Conservation (phyloP, 2,113 vertebrate genomes). For the Cariama cristata region DNA sequence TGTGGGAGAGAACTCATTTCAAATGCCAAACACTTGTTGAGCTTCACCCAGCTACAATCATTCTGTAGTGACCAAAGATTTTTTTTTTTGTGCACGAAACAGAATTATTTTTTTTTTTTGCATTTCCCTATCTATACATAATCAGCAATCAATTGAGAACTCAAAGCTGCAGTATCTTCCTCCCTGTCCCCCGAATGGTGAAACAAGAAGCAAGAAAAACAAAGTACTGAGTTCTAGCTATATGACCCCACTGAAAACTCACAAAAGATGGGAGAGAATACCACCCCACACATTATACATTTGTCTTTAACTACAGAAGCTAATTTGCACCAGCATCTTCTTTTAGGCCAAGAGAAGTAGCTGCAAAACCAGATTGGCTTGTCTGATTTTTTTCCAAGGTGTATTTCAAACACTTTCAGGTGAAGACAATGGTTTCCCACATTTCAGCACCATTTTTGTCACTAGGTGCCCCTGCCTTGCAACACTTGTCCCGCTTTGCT, state of each 20-base stretch:
- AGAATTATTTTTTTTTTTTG: neutral
- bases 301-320: neutral
- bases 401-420: neutral
- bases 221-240: neutral
- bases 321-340: neutral
- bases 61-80: neutral
- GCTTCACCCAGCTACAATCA: neutral
- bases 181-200: fast-evolving
- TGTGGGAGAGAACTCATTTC: neutral
- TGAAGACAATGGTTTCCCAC: neutral
- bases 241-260: neutral
- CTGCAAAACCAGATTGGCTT: neutral
- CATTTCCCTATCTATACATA: neutral
- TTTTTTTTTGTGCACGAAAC: neutral
- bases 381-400: neutral
- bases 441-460: neutral
- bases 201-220: neutral
- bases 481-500: neutral
- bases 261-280: neutral
- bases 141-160: neutral
- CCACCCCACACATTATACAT: neutral
- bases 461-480: neutral
- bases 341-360: neutral
- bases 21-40: neutral
- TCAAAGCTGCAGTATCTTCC: neutral